Evolutionary conservation across 92 coral and sea anemone species (phyloP).

Genomic region (Epizoanthus ramosus): DNA sequence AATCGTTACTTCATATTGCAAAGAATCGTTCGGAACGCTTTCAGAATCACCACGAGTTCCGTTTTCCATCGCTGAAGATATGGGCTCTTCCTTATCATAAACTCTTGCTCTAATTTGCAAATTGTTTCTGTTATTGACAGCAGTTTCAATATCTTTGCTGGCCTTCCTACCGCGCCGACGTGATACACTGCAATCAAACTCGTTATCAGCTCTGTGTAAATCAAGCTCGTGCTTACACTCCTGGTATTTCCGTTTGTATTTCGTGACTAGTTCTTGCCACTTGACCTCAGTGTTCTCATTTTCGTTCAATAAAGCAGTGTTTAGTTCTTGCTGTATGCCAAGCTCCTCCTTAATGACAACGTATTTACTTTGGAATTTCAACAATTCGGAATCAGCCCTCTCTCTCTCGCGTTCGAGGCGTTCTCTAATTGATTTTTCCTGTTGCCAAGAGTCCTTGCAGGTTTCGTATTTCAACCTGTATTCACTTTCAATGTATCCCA

Average conservation of each 20-base stretch:
- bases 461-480: conserved; percentile 53
- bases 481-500: conserved; percentile 42
- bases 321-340: conserved; percentile 23
- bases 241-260: conserved; percentile 42
- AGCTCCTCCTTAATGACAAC: conserved; percentile 37
- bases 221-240: conserved; percentile 34
- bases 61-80: conserved; percentile 13
- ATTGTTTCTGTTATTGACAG: not conserved
- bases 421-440: conserved; percentile 40
- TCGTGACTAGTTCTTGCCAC: conserved; percentile 45
- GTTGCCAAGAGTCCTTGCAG: conserved; percentile 42
- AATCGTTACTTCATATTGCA: conserved; percentile 4
- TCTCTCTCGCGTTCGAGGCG: conserved; percentile 47
- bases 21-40: conserved; percentile 12
- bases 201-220: not conserved
- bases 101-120: not conserved
- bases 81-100: conserved; percentile 13
- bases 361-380: conserved; percentile 46
- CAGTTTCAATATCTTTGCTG: conserved; percentile 1
- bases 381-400: conserved; percentile 38
- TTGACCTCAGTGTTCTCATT: conserved; percentile 35
- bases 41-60: conserved; percentile 17
- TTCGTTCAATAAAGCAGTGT: conserved; percentile 38
- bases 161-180: not conserved
- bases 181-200: not conserved